A percentile compares a stretch with the other conserved stretches of the same genome.
phyloP scores from a whole-genome alignment of 2,888 invertebrate genomes.

The Polia nebulosa region DNA sequence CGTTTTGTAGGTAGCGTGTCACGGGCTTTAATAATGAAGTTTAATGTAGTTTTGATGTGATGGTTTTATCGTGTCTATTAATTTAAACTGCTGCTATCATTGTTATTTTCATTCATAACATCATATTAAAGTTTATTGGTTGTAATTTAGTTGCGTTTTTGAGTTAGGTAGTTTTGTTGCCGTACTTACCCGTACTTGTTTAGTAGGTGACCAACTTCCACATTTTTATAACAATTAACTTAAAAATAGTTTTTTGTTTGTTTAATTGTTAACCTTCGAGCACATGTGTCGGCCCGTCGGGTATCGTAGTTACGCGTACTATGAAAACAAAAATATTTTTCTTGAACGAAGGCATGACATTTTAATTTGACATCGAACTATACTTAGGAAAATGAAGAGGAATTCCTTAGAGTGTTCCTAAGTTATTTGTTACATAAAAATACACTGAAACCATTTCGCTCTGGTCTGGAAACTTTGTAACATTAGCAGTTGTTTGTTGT shows the following conservation, averaged over 20 bases:
- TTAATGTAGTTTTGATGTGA: constrained; percentile 44
- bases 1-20: constrained; percentile 35
- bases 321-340: constrained; percentile 19
- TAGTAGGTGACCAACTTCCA: not conserved
- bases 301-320: not conserved
- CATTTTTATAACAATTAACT: constrained; percentile 3
- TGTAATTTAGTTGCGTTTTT: not conserved
- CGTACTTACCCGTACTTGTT: not conserved
- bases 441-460: constrained; percentile 26
- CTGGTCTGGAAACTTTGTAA: constrained; percentile 44
- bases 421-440: constrained; percentile 44
- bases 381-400: constrained; percentile 8
- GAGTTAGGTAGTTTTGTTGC: not conserved
- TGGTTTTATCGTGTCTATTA: constrained; percentile 28
- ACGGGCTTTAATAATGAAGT: constrained; percentile 24
- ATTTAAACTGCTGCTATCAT: constrained; percentile 13
- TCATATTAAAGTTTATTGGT: constrained; percentile 1
- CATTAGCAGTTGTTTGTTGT: constrained; percentile 55
- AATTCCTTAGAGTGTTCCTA: constrained; percentile 9
- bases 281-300: not conserved
- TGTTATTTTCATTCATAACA: constrained; percentile 26
- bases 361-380: constrained; percentile 28
- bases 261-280: constrained; percentile 20
- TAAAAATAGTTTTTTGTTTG: not conserved
- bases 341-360: not conserved